A percentile compares a stretch with the other conserved stretches of the same genome.
Conservation (phyloP, 2,113 vertebrate genomes). For the Pseudopodoces humilis region DNA sequence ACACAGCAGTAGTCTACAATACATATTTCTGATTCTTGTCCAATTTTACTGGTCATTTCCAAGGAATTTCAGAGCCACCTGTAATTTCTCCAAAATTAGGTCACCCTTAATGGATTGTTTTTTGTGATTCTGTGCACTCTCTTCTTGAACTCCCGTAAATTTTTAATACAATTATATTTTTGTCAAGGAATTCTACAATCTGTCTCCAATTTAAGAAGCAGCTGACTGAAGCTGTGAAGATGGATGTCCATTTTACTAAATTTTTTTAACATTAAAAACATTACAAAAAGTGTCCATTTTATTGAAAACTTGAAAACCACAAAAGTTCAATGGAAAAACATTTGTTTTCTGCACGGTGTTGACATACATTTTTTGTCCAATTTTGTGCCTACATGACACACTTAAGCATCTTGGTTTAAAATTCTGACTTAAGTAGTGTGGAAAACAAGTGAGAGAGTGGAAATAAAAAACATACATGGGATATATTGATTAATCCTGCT, state of each 20-base stretch:
- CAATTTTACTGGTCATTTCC: background rate
- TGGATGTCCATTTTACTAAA: no score
- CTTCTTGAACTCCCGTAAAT: background rate
- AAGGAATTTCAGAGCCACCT: background rate
- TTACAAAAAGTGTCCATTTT: background rate
- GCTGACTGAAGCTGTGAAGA: no score
- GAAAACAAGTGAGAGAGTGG: background rate
- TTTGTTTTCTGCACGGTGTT: background rate
- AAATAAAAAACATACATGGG: accelerated
- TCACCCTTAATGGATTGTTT: background rate
- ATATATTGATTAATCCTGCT: background rate
- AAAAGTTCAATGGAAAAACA: background rate
- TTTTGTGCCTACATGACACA: background rate
- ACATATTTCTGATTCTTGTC: background rate
- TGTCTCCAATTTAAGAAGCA: background rate
- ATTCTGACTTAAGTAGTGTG: background rate
- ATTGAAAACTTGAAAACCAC: background rate
- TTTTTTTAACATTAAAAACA: no score
- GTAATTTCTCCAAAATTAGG: background rate
- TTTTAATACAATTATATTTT: background rate
- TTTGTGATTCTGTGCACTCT: background rate
- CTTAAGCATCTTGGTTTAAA: background rate
- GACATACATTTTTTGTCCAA: background rate
- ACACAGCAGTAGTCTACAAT: accelerated
- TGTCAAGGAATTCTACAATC: background rate